Percentiles rank a stretch among this genome's conserved stretches.
Conservation (phyloP, 1,140 invertebrate genomes). For the Eueides isabella region DNA sequence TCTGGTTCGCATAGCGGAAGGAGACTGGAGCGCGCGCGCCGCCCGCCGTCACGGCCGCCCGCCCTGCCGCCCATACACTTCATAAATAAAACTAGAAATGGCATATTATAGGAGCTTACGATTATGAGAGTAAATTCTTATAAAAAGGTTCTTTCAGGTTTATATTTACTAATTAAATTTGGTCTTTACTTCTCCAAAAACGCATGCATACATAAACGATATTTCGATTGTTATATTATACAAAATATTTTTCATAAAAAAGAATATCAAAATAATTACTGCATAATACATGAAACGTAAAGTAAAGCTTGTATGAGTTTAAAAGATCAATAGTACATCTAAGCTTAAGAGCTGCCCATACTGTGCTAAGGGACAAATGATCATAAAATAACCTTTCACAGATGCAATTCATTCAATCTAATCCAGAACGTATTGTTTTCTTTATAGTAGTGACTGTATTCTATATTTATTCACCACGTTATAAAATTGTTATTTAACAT, state of each 20-base stretch:
- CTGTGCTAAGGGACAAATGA: background rate
- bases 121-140: too few relatives aligned
- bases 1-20: constrained; percentile 55
- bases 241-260: too few relatives aligned
- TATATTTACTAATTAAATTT: too few relatives aligned
- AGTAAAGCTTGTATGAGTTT: background rate
- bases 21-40: constrained; percentile 68
- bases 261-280: too few relatives aligned
- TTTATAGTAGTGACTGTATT: background rate
- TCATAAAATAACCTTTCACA: background rate
- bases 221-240: too few relatives aligned
- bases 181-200: too few relatives aligned
- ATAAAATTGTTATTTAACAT: too few relatives aligned
- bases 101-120: background rate
- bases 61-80: constrained; percentile 51
- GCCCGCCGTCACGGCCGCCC: constrained; percentile 57
- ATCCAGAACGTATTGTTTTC: background rate
- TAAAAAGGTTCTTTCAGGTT: too few relatives aligned
- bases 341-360: background rate
- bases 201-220: too few relatives aligned
- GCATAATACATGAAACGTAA: background rate
- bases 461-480: background rate
- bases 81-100: constrained; percentile 51
- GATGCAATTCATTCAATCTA: constrained; percentile 1
- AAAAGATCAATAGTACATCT: constrained; percentile 4